Percentiles rank a stretch among this genome's conserved stretches.
Conservation (phyloP, 1,140 invertebrate genomes). For the Trachymyrmex septentrionalis region DNA sequence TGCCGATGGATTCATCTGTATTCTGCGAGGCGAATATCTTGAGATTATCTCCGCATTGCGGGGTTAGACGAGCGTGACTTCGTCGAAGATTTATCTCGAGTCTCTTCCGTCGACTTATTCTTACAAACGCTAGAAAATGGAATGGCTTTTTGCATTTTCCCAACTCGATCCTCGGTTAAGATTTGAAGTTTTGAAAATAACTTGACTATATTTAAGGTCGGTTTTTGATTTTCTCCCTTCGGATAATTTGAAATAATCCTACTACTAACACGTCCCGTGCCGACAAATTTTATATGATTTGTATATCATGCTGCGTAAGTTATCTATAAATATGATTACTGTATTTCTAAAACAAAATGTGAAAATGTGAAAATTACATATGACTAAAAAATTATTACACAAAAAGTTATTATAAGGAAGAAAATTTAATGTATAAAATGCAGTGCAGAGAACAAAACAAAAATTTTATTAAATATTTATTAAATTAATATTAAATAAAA, state of each 20-base stretch:
- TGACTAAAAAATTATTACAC: too few species aligned
- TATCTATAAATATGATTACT: too few species aligned
- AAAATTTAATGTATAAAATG: too few species aligned
- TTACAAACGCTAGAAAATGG: slow-evolving; percentile 50
- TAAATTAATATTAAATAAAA: too few species aligned
- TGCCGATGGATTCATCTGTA: slow-evolving; percentile 80
- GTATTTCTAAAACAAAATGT: too few species aligned
- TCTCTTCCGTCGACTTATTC: slow-evolving; percentile 60
- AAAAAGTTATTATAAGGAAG: too few species aligned
- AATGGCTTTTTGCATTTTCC: slow-evolving; percentile 24
- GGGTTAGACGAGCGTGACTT: slow-evolving; percentile 69
- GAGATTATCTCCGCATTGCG: slow-evolving; percentile 76
- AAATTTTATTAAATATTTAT: too few species aligned
- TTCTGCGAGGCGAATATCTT: slow-evolving; percentile 78
- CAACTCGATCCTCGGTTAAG: not conserved
- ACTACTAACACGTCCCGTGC: not conserved
- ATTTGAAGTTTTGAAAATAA: not conserved
- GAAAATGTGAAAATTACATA: too few species aligned
- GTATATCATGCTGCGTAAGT: too few species aligned
- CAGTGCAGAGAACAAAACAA: too few species aligned
- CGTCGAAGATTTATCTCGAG: slow-evolving; percentile 72
- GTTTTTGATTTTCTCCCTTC: not conserved
- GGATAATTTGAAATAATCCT: not conserved
- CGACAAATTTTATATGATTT: too few species aligned
- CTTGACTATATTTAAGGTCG: not conserved